phyloP scores from a whole-genome alignment of 2,113 vertebrate species.

The Seriola dumerili region DNA sequence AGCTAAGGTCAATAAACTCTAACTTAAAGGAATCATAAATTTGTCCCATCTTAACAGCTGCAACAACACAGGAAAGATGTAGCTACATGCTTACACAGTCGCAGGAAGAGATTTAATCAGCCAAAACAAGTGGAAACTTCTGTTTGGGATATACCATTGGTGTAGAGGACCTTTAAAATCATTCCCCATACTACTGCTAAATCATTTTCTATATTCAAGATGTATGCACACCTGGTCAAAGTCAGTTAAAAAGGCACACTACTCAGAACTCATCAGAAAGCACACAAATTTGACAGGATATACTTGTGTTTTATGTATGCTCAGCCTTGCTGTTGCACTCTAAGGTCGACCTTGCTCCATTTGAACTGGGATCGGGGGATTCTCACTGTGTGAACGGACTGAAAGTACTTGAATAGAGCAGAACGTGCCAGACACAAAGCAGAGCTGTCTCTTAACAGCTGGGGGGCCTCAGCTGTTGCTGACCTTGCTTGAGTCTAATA shows the following conservation, averaged over 20 bases:
- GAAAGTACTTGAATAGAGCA: conserved; percentile 51
- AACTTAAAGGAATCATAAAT: background rate
- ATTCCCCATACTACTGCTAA: background rate
- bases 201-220: background rate
- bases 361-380: background rate
- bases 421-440: conserved; percentile 35
- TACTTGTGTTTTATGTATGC: background rate
- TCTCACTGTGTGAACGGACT: conserved; percentile 22
- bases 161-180: background rate
- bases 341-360: conserved; percentile 36
- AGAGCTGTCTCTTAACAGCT: conserved; percentile 60
- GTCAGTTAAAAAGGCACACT: background rate
- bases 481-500: conserved; percentile 67
- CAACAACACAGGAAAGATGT: background rate
- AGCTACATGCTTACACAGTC: background rate
- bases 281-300: background rate
- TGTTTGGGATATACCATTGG: background rate
- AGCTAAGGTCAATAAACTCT: background rate
- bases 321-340: background rate
- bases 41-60: background rate
- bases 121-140: background rate
- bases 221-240: background rate
- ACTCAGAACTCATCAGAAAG: background rate
- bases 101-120: background rate
- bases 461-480: conserved; percentile 55